Base-by-base conservation (phyloP, 2,113 vertebrate genomes). In the Amblyopsis rosae region DNA sequence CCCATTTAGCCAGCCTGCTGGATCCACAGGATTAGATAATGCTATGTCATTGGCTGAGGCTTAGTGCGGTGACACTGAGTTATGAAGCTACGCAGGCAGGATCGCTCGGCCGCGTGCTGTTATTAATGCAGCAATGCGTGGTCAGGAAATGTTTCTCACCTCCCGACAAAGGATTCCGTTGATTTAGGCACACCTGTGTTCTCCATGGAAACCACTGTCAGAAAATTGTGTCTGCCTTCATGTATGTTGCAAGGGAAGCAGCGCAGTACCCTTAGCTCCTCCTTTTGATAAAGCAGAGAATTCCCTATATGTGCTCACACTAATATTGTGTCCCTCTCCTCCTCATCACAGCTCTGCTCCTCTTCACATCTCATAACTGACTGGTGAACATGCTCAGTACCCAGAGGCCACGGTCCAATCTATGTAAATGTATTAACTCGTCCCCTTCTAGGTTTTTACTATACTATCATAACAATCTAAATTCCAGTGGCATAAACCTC, bases 251-350 rank as follows among this genome's bases (percentile, higher is more conserved):
- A 5, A 41, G 35, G 64, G 32, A 65, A 57, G 81, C 59, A 65
- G 26, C 59, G 35, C 57, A 35, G 69, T 61, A 26, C 63, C 72
- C 26, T 48, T 66, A n/a, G 68, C 26, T 76, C 57, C 53, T 78
- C 84, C 75, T 51, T 54, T 76, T 72, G 75, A 74, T 55, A 9
- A 6, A 59, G 32, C 72, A 49, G 62, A 77, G 69, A 77, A 72
- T 67, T 65, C 82, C 68, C 72, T 54, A 11, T 65, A 76, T 78
- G 64, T 46, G 9, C 9, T 57, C 74, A 66, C 4, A 49, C 0
- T 1, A 54, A 62, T 82, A 78, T 76, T 70, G 63, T 62, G 76
- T 60, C 60, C 59, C 58, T 45, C 26, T 65, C 67, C 62, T 65
- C 53, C 59, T 55, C 0, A 16, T 41, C 48, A 13, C 58, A 78